Conservation (phyloP, 2,888 invertebrate genomes). For the Rhimphoctona megacephalus region DNA sequence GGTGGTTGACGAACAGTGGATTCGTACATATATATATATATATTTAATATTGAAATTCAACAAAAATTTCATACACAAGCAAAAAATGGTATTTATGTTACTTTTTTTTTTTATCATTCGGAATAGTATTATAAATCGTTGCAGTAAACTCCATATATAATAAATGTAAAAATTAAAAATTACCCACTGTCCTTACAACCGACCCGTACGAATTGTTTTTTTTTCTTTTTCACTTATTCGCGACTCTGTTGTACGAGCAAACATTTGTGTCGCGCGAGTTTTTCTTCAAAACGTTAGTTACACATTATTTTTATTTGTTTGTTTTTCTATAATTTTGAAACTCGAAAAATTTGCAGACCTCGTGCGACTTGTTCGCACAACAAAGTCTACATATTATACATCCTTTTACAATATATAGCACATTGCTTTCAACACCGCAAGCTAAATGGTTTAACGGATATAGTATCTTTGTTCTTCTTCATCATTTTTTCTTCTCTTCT, state of each 20-base stretch:
- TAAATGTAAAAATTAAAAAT: slow-evolving; percentile 38
- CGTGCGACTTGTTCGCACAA: slow-evolving; percentile 63
- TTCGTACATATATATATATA: slow-evolving; percentile 44
- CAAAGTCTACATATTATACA: slow-evolving; percentile 66
- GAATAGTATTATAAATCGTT: slow-evolving; percentile 26
- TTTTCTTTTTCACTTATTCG: slow-evolving; percentile 36
- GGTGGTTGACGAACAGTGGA: slow-evolving; percentile 63
- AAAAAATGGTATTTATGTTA: neutral
- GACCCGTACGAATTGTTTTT: slow-evolving; percentile 49
- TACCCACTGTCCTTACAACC: slow-evolving; percentile 59
- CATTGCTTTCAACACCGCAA: slow-evolving; percentile 74
- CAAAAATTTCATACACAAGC: slow-evolving; percentile 22
- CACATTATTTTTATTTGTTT: slow-evolving; percentile 28
- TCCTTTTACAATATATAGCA: slow-evolving; percentile 71
- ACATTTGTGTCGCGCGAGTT: neutral
- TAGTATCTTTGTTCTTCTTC: slow-evolving; percentile 68
- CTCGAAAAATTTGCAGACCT: slow-evolving; percentile 37
- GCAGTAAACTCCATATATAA: slow-evolving; percentile 28
- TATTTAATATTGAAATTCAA: neutral
- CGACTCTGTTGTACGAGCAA: slow-evolving; percentile 73
- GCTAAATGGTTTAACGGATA: slow-evolving; percentile 74
- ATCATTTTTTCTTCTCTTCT: slow-evolving; percentile 33
- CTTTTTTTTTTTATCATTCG: neutral
- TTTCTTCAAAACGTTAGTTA: slow-evolving; percentile 30
- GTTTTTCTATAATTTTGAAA: slow-evolving; percentile 56